Evolutionary conservation across 92 coral and sea anemone genomes (phyloP), one percentile per base, ranked within the genome.

Genomic region (Zoanthus sansibaricus): DNA sequence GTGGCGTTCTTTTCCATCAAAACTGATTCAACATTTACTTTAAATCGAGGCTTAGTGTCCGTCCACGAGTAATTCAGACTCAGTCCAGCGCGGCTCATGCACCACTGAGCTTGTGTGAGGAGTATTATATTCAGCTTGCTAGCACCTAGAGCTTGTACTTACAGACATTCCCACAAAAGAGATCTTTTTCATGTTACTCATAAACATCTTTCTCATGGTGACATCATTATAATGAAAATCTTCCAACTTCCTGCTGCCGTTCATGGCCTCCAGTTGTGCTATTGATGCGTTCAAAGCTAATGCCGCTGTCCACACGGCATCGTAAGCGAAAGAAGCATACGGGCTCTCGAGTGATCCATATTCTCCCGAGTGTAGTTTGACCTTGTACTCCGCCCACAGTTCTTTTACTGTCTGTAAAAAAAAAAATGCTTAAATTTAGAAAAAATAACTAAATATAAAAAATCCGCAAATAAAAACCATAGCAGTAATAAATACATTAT

Each of bases 131-230:
- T 11, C 55, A 49, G 10, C 55, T 49, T 0, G 1, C 55, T 49
- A 11, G 55, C 7, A 49, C 9, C 3, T 49, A 49, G 12, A 7
- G 31, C 12, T 31, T 8, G n/a, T n/a, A 76, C 97, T 92, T 83
- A 96, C 98, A 68, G 97, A 92, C 92, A 96, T 90, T 87, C 98
- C 97, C 14, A 84, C 59, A 48, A 96, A 87, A 7, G 86, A 78
- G 7, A 82, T 17, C 30, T 74, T 49, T 83, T 75, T 92, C 9
- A 94, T 92, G 66, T 45, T 79, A 17, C 83, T 79, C 90, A 94
- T 83, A 67, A 96, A 89, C 25, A 87, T 79, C 46, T 87, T 82
- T 31, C 93, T 91, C 93, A 96, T 94, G n/a, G 67, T 85, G 4
- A 64, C 52, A 46, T 93, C 94, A 13, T 87, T 84, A 79, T 94